Conservation (phyloP, 2,113 vertebrate species). For the Nycticebus coucang region DNA sequence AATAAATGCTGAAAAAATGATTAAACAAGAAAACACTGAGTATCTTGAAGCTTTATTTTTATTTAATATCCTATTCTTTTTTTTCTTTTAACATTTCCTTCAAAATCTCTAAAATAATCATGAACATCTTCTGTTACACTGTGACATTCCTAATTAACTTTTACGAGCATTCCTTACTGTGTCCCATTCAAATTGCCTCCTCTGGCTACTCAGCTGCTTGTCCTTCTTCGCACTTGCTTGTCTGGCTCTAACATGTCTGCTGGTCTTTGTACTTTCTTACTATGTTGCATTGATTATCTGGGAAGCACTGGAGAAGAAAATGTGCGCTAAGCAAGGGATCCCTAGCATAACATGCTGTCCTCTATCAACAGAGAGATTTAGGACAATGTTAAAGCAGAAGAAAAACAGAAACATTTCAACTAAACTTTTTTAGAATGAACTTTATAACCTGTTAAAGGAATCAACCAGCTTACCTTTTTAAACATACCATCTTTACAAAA, state of each 20-base stretch:
- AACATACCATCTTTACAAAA: conserved; percentile 17
- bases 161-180: background rate
- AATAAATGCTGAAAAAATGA: background rate
- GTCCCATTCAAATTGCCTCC: background rate
- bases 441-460: background rate
- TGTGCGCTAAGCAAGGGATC: background rate
- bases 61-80: background rate
- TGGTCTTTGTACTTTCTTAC: background rate
- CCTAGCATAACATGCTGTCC: background rate
- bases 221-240: background rate
- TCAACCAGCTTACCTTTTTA: background rate
- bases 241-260: background rate
- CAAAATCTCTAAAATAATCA: conserved; percentile 28
- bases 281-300: background rate
- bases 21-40: background rate
- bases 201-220: background rate
- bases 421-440: conserved; percentile 18
- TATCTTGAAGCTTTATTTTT: background rate
- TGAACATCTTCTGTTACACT: background rate
- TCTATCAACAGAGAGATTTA: background rate
- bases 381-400: conserved; percentile 16
- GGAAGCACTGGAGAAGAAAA: background rate
- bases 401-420: background rate
- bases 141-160: background rate
- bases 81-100: background rate